Conservation (phyloP, 2,113 vertebrate genomes). For the Caracal caracal region DNA sequence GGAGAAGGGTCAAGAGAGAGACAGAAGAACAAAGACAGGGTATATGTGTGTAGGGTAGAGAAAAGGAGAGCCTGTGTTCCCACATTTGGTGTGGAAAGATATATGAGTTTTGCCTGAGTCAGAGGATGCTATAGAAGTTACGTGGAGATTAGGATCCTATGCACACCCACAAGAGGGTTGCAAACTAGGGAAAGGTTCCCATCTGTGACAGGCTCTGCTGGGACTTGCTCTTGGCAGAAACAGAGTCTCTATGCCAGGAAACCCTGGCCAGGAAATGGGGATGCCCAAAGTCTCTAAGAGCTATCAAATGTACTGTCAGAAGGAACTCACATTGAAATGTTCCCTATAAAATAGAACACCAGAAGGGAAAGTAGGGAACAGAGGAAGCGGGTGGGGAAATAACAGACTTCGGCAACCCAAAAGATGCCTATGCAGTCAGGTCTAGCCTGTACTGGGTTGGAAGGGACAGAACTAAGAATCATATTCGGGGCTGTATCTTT, state of each 20-base stretch:
- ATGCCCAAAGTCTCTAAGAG: not conserved
- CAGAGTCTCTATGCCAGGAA: not conserved
- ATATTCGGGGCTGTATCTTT: not conserved
- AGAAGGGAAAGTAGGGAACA: not conserved
- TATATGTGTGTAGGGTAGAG: accelerated
- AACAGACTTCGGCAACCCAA: not conserved
- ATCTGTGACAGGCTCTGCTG: too few relatives aligned
- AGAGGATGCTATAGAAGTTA: not conserved
- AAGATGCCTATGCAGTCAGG: not conserved
- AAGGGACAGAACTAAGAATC: not conserved
- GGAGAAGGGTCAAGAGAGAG: not conserved
- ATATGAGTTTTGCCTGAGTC: not conserved
- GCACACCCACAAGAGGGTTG: not conserved
- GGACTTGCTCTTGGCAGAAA: not conserved
- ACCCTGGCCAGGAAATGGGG: not conserved
- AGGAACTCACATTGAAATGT: not conserved
- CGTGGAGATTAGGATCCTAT: not conserved
- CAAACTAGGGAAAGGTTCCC: not conserved
- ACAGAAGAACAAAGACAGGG: not conserved
- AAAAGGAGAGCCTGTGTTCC: not conserved
- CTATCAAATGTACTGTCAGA: not conserved
- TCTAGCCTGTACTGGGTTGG: not conserved
- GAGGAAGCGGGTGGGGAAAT: not conserved
- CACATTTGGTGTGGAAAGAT: not conserved
- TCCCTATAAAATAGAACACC: too few relatives aligned